Evolutionary conservation across 2,888 invertebrate species (phyloP), one percentile per base, ranked within the genome.

Genomic region (Salticus scenicus): DNA sequence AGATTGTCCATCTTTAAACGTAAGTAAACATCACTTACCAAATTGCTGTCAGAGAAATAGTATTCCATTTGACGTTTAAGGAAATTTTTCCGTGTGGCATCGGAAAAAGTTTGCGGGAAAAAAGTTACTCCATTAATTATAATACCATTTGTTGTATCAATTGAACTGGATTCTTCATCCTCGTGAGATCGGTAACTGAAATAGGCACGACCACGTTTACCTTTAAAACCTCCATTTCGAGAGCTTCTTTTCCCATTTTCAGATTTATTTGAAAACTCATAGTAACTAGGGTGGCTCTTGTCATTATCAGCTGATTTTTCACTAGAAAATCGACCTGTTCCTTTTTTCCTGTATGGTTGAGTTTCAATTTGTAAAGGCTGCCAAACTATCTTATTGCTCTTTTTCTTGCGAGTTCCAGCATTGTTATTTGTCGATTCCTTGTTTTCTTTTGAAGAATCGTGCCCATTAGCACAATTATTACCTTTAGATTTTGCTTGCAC

Each of bases 21-120:
- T 88, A 99, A 93, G 93, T 97, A 99, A 93, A 98, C 97, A 91
- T 99, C 99, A 89, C 96, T 94, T 89, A 95, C 94, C 82, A 99
- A 93, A 92, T 99, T 99, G 90, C 98, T 98, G 88, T 96, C 95
- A 89, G 98, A 98, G 93, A 99, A 99, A 94, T 99, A 99, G 92
- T 99, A 99, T 92, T 99, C 99, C 91, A 74, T 74, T 14, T 74
- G 74, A 31, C 27, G 14, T 17, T 30, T 28, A 1, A 28, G n/a
- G 1, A 24, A 17, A 31, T 28, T 31, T 31, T 66, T 30, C 10
- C 14, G 14, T 27, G 28, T 24, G 24, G n/a, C 63, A 24, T 12
- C 12, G 37, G 12, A 37, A 8, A 12, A n/a, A n/a, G n/a, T n/a
- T n/a, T 37, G 37, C 12, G 37, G 12, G 12, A 12, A n/a, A n/a